Evolutionary conservation across 2,113 vertebrate genomes (phyloP).

Genomic region (Platysteira castanea): DNA sequence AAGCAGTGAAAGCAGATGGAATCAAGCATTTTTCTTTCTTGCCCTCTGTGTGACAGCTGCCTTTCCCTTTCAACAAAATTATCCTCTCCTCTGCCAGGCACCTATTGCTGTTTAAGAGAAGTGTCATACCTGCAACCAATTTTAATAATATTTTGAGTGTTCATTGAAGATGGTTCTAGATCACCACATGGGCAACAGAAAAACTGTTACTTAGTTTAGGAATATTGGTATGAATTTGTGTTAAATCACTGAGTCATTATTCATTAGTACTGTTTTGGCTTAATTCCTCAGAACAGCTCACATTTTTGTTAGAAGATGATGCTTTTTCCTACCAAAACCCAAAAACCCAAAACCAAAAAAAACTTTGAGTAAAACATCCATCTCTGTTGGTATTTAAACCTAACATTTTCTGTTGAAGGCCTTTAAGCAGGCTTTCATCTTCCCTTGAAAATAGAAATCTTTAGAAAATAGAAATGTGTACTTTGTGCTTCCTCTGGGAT

Average conservation of each 20-base stretch:
- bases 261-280: neutral
- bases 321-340: neutral
- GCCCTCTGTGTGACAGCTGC: neutral
- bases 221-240: neutral
- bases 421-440: neutral
- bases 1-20: neutral
- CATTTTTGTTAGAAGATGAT: neutral
- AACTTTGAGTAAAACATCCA: neutral
- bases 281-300: neutral
- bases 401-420: neutral
- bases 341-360: neutral
- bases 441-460: neutral
- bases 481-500: neutral
- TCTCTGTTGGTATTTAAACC: neutral
- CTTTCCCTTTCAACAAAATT: fast-evolving
- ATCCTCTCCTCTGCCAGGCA: neutral
- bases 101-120: neutral
- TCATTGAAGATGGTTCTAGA: neutral
- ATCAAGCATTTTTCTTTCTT: neutral
- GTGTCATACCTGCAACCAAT: neutral
- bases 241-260: neutral
- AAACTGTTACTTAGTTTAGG: neutral
- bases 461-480: neutral
- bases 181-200: fast-evolving
- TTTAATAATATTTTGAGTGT: neutral